Evolutionary conservation across 1,140 invertebrate genomes (phyloP).

Genomic region (Hylaeus volcanicus): DNA sequence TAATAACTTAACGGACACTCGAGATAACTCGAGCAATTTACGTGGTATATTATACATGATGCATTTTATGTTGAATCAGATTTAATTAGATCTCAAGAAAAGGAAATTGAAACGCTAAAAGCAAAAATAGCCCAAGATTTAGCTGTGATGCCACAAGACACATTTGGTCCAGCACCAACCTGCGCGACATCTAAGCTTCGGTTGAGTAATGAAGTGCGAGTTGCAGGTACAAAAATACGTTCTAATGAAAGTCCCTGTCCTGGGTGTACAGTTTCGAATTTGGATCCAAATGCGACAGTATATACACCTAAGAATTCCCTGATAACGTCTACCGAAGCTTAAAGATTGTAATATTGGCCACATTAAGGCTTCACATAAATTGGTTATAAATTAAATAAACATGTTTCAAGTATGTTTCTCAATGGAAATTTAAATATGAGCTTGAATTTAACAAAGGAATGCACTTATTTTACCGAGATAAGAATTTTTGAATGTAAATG

Average conservation of each 20-base stretch:
- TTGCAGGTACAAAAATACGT: constrained; percentile 76
- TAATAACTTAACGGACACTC: not conserved
- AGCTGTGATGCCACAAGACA: constrained; percentile 92
- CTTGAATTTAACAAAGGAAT: constrained; percentile 14
- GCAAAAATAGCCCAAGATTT: constrained; percentile 94
- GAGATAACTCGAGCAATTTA: not conserved
- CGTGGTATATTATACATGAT: constrained; percentile 19
- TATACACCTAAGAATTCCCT: constrained; percentile 91
- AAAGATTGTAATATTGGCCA: constrained; percentile 57
- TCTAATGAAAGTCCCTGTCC: constrained; percentile 77
- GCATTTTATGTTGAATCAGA: constrained; percentile 79
- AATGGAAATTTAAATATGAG: constrained; percentile 42
- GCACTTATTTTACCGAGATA: not conserved
- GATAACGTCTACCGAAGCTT: constrained; percentile 83
- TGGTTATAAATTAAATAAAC: constrained; percentile 61
- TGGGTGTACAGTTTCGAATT: constrained; percentile 83
- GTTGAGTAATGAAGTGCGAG: constrained; percentile 78
- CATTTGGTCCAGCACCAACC: constrained; percentile 80
- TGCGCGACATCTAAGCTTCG: constrained; percentile 84
- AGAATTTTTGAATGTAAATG: not conserved
- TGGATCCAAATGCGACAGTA: constrained; percentile 95
- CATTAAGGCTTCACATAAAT: constrained; percentile 57
- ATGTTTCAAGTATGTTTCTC: constrained; percentile 69
- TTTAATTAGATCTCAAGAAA: constrained; percentile 90
- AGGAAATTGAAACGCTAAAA: constrained; percentile 95